Evolutionary conservation across 2,113 vertebrate genomes (phyloP).

Genomic region (Felis chaus): DNA sequence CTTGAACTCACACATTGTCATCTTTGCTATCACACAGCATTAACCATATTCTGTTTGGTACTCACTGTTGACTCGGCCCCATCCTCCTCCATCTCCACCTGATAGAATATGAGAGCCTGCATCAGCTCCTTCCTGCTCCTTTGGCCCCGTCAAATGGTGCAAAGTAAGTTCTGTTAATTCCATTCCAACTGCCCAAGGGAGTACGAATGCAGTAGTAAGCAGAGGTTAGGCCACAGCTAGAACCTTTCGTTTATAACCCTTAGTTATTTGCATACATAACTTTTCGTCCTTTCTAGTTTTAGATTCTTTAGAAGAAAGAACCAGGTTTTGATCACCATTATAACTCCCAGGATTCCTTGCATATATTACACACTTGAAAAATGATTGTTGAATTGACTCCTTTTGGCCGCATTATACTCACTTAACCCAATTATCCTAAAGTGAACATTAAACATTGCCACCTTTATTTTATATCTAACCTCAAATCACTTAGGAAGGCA

Average conservation of each 20-base stretch:
- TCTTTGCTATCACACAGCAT: neutral
- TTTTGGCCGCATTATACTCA: neutral
- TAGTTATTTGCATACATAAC: neutral
- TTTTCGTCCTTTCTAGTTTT: neutral
- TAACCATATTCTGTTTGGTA: neutral
- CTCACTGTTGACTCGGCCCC: neutral
- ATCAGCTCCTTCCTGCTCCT: accelerated
- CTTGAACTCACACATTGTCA: neutral
- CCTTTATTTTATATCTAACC: neutral
- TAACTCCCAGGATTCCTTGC: neutral
- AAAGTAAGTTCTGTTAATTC: neutral
- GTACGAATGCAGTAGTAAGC: neutral
- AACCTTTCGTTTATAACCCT: neutral
- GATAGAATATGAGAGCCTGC: too few species aligned
- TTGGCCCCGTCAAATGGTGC: neutral
- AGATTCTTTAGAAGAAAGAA: neutral
- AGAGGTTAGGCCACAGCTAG: neutral
- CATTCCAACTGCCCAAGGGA: neutral
- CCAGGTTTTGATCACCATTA: neutral
- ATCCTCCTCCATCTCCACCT: neutral
- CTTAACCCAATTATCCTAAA: neutral
- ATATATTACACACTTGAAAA: neutral
- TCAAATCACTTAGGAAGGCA: neutral
- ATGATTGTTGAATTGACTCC: neutral
- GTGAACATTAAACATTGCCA: neutral